Base-by-base conservation (phyloP, 2,888 invertebrate species). In the Trypoxylon attenuatum region DNA sequence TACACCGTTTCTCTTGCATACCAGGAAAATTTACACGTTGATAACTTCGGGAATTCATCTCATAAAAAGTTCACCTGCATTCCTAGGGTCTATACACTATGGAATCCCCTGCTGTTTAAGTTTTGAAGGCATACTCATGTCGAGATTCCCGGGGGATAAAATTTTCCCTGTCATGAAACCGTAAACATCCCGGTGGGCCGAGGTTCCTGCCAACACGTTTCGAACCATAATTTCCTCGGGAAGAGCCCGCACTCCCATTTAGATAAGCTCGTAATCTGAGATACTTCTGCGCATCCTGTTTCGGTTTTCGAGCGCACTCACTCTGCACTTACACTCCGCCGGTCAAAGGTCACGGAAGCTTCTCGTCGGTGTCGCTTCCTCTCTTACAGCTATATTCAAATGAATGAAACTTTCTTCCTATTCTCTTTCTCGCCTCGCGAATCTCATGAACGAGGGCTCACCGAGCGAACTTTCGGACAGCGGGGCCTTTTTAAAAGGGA, bases 201-300 rank as follows among this genome's bases (percentile, higher is more conserved):
- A 57, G 61, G 56, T 54, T 62, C 52, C 56, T 60, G 53, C 53
- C 53, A 22, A 15, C 52, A 46, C 45, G 58, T 67, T 65, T 69
- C 69, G 62, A 71, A 63, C 78, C 72, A 79, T 80, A 82, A 82
- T 82, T 81, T 81, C 74, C 57, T 66, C 71, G 68, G 71, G 72
- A 71, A 73, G 76, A 77, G 77, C 71, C 69, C 77, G 75, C 63
- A 77, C 77, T 73, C 75, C 82, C 82, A 82, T 84, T 84, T 84
- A 84, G 84, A 85, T 84, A 84, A 84, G 84, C 84, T 84, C 82
- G 83, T 83, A 84, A 84, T 84, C 83, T 84, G 82, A 80, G 13
- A 10, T 33, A 79, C 75, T 76, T 78, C 80, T n/a, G n/a, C n/a
- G n/a, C n/a, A n/a, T n/a, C n/a, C n/a, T 33, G 33, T 21, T 47